A percentile compares a stretch with the other conserved stretches of the same genome.
Evolutionary conservation across 2,113 vertebrate genomes (phyloP).

Genomic region (Zonotrichia leucophrys): DNA sequence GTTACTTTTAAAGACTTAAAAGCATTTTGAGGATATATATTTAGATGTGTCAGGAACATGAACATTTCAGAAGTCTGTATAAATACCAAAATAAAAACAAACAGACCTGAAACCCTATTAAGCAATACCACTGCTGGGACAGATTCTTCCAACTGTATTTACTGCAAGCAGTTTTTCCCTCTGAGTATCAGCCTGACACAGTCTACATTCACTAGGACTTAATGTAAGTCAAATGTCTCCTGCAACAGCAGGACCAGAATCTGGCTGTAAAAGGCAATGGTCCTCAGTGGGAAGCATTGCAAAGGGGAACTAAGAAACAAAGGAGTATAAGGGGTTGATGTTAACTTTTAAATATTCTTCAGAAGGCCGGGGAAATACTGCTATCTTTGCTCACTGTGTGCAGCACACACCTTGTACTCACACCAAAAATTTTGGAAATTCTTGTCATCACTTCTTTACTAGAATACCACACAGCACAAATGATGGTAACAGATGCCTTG

Average conservation of each 20-base stretch:
- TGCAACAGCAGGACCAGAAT: background rate
- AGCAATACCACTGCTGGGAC: background rate
- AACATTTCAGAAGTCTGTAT: slow-evolving; percentile 15
- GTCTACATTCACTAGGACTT: background rate
- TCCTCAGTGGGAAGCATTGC: background rate
- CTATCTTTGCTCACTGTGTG: background rate
- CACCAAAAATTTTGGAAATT: background rate
- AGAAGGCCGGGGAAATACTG: background rate
- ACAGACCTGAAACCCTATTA: background rate
- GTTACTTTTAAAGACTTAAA: slow-evolving; percentile 22
- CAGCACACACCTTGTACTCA: background rate
- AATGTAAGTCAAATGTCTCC: background rate
- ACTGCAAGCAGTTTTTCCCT: background rate
- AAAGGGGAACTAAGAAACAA: background rate
- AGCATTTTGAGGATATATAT: background rate
- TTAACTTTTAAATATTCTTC: background rate
- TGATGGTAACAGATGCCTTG: background rate
- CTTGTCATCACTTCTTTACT: background rate
- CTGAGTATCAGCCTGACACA: background rate
- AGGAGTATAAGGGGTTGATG: background rate
- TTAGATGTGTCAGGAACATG: slow-evolving; percentile 19
- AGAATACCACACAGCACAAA: background rate
- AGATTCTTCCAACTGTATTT: background rate
- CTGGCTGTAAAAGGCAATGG: background rate
- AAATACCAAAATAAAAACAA: slow-evolving; percentile 43